phyloP scores from a whole-genome alignment of 30 jellyfish, hydroid and myxozoan genomes.

The Rhopilema esculentum region DNA sequence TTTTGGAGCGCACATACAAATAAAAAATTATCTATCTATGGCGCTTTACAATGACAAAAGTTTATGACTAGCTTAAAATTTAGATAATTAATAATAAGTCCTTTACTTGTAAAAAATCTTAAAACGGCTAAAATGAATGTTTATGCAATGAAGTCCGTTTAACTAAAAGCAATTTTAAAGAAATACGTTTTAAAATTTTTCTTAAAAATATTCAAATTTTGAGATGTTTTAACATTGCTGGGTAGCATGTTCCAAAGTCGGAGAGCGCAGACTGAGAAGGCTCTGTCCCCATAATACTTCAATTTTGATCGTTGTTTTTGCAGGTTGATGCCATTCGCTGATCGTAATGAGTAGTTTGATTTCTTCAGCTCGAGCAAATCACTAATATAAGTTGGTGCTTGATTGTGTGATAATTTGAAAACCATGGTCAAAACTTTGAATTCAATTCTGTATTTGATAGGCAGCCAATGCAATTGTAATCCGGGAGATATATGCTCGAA shows the following conservation, averaged over 20 bases:
- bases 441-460: constrained; percentile 25
- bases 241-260: constrained; percentile 50
- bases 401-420: constrained; percentile 43
- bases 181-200: too few species aligned
- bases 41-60: too few species aligned
- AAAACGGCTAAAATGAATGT: too few species aligned
- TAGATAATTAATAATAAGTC: too few species aligned
- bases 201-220: too few species aligned
- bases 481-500: constrained; percentile 37
- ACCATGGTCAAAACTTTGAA: constrained; percentile 49
- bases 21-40: too few species aligned
- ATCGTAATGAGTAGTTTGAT: constrained; percentile 53
- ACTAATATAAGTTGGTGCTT: constrained; percentile 43
- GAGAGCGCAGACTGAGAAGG: constrained; percentile 59
- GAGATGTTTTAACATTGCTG: constrained; percentile 11
- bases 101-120: too few species aligned
- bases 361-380: constrained; percentile 52
- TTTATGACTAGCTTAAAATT: too few species aligned
- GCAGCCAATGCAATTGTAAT: constrained; percentile 40
- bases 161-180: too few species aligned
- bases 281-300: constrained; percentile 31
- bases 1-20: too few species aligned
- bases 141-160: too few species aligned
- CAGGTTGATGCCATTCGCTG: constrained; percentile 57
- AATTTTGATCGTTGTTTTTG: constrained; percentile 38